Base-by-base conservation (phyloP, 2,888 invertebrate genomes). In the Allophyes oxyacanthae region DNA sequence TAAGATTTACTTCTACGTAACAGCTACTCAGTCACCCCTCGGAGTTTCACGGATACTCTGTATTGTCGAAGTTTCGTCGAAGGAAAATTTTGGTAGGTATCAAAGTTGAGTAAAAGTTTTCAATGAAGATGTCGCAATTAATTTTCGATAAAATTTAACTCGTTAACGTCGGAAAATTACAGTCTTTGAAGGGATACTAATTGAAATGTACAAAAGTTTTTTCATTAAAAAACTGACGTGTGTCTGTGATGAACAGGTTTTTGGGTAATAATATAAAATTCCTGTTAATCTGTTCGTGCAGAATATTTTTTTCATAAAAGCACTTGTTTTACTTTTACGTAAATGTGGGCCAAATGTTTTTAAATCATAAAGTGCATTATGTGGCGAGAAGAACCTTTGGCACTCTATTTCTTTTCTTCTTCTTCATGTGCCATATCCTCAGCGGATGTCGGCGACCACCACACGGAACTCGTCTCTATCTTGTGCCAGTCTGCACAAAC, bases 61-160 rank as follows among this genome's bases (percentile, higher is more conserved):
- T 85, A 89, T 86, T 88, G 87, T 87, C 79, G 79, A 90, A 92
- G 83, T 90, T 89, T 69, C 57, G 43, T 48, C 63, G 65, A 72
- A 82, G 83, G 82, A 86, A 90, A 90, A 87, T 90, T 87, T 88
- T 83, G 86, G 88, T 87, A 88, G 88, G 88, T 88, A 89, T 86
- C 86, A 86, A 89, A 90, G 84, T 90, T 85, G 79, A 87, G 84
- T 86, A 82, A 86, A 90, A 91, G 81, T 93, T 92, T 91, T 87
- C 89, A 88, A 89, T 90, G 90, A 90, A 92, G 91, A 91, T 90
- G 92, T 92, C 90, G 91, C 91, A 92, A 93, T 92, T 93, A 93
- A 92, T 93, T 92, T 92, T 90, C 91, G 89, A 91, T 92, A 89
- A 91, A 92, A 91, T 92, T 91, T 88, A 88, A 89, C 90, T 91